These are phyloP conservation scores for Beris chalybata DNA, from an alignment of 2,888 invertebrate species.

Conservation along the genomic window DNA sequence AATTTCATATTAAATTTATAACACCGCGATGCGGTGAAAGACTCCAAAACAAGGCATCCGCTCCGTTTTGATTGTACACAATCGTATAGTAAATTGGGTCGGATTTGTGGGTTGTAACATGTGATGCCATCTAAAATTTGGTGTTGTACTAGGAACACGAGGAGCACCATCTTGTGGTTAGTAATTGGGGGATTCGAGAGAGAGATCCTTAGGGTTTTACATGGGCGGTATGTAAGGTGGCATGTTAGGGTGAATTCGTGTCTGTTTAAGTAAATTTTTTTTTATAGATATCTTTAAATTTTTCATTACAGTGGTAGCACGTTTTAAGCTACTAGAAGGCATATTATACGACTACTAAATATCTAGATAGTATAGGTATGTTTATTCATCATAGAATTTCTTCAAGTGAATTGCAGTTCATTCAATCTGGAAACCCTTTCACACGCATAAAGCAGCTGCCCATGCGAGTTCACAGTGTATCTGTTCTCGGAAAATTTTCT, in stretches of 20 bases:
- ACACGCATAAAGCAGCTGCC: too few relatives aligned
- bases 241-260: background rate
- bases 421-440: too few relatives aligned
- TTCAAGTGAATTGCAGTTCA: too few relatives aligned
- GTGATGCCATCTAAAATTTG: slow-evolving; percentile 16
- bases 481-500: too few relatives aligned
- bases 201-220: slow-evolving; percentile 27
- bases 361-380: too few relatives aligned
- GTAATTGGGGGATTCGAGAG: slow-evolving; percentile 29
- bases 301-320: too few relatives aligned
- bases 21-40: slow-evolving; percentile 32
- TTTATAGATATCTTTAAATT: too few relatives aligned
- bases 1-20: slow-evolving; percentile 30
- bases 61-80: slow-evolving; percentile 10
- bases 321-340: too few relatives aligned
- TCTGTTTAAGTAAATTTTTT: too few relatives aligned
- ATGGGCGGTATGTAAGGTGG: slow-evolving; percentile 26
- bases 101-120: slow-evolving; percentile 27
- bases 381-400: too few relatives aligned
- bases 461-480: too few relatives aligned
- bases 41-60: slow-evolving; percentile 15
- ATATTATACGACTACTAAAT: too few relatives aligned
- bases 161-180: slow-evolving; percentile 30
- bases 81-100: slow-evolving; percentile 28
- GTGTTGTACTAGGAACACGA: slow-evolving; percentile 21